Evolutionary conservation across 53 echinoderm and acorn worm genomes (phyloP), one percentile per base, ranked within the genome.

Genomic region (Actinopyga echinites): DNA sequence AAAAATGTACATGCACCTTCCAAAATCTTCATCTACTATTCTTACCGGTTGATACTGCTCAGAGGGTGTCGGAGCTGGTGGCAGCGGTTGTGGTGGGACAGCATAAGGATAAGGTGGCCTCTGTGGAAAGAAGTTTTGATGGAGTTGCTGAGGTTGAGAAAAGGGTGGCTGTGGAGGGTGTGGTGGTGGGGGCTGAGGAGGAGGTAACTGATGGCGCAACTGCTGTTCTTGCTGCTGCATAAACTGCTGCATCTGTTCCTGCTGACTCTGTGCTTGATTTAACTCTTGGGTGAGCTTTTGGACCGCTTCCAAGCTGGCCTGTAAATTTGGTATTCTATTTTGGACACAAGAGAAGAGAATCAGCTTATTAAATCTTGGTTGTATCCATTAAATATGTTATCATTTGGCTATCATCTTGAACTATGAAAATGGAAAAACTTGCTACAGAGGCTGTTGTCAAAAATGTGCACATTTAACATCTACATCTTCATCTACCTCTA

Each of bases 231-330:
- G 84, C 12, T 88, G 84, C 5, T 68, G 53, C 43, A 88, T 78
- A 45, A 68, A 84, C 57, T 77, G 92, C 22, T 89, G 90, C 15
- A 86, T 71, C 20, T 79, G 69, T 42, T 90, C 86, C 57, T 85
- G 91, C 49, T 90, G 93, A 7, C 77, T 74, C 65, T 92, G 87
- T 0, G 95, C 87, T 57, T 91, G 89, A 79, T 88, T 92, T 42
- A 95, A 83, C 74, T 93, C 88, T 22, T 93, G 86, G 22, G 91
- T 88, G 65, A 93, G 79, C 22, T 88, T 75, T 29, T 93, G 88
- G 8, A 93, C 93, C 21, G 91, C 89, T 45, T 93, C 89, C 35
- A 93, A 53, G 62, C 86, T 93, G 56, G 93, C 83, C 65, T 90
- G 88, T 15, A 90, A 45, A 57, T 85, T 82, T 29, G 88, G 80